Percentiles rank a stretch among this genome's conserved stretches.
phyloP scores from a whole-genome alignment of 2,113 vertebrate species.

The Xiphophorus hellerii region DNA sequence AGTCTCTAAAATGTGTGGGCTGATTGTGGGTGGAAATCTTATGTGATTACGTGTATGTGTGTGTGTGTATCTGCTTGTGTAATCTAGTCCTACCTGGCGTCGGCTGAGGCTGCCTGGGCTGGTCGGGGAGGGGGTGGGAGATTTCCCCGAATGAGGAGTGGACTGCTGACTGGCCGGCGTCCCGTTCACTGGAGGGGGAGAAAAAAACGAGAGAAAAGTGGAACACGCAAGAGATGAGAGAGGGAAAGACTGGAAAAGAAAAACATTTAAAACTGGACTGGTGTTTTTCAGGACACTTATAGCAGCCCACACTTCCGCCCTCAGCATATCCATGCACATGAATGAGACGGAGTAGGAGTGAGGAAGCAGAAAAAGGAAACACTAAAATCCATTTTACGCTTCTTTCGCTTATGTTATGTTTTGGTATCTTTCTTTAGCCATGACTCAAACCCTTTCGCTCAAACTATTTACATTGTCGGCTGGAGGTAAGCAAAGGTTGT shows the following conservation, averaged over 20 bases:
- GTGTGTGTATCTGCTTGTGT: background rate
- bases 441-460: conserved; percentile 19
- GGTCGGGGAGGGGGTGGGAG: conserved; percentile 93
- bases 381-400: conserved; percentile 30
- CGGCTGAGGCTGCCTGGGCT: conserved; percentile 91
- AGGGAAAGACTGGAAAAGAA: conserved; percentile 7
- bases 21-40: conserved; percentile 4
- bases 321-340: conserved; percentile 55
- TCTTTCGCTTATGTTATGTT: conserved; percentile 4
- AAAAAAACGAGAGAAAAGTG: conserved; percentile 21
- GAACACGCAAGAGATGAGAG: conserved; percentile 23
- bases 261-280: conserved; percentile 17
- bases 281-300: conserved; percentile 30
- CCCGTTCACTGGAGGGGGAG: conserved; percentile 88
- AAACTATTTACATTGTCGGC: background rate
- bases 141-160: conserved; percentile 92
- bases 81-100: conserved; percentile 87
- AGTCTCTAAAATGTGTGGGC: conserved; percentile 23
- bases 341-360: conserved; percentile 53
- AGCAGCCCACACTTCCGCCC: conserved; percentile 62
- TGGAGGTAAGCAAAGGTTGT: conserved; percentile 8
- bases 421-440: conserved; percentile 3
- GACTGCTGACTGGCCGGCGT: conserved; percentile 95
- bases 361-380: conserved; percentile 28
- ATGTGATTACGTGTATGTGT: too few species aligned